Base-by-base conservation (phyloP, 2,797 vertebrate species). In the Percopsis omiscomaycus region DNA sequence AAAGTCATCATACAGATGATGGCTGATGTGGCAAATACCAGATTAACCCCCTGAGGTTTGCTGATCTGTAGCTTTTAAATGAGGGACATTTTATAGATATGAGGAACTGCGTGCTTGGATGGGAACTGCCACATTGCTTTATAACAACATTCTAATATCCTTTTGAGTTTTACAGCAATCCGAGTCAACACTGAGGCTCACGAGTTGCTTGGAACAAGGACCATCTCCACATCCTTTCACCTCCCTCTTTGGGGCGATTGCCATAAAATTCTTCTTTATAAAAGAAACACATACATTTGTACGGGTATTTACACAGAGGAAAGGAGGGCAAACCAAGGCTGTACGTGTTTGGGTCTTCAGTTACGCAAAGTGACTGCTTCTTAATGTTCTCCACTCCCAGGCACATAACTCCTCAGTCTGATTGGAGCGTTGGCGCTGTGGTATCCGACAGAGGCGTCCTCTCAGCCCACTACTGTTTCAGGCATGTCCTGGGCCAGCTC, bases 241-340 rank as follows among this genome's bases (percentile, higher is more conserved):
- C 64, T 89, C 83, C 89, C 85, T 86, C 84, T 85, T 82, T 79
- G 75, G 81, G 78, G 51, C 75, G 77, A 82, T 85, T 75, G 62
- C 74, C 79, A 86, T 87, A 87, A 89, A 87, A 88, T 80, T 87
- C 85, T 93, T 93, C 92, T 93, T 93, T 93, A 93, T 93, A 91
- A 93, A 93, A 93, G 90, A 92, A 93, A 92, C 72, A 80, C 86
- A 88, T 88, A 85, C 68, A 85, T 91, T 82, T 90, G 73, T 89
- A 91, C 89, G 90, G 58, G 12, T 89, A 89, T 91, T 89, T 90
- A 92, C 88, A 90, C 71, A 61, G 27, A 49, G 57, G 66, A 11
- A 51, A 61, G 68, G 60, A 50, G 64, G 80, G 65, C 66, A 76
- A 78, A 80, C 74, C 71, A 87, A 88, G 87, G 88, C 87, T 78